Percentiles rank a stretch among this genome's conserved stretches.
Evolutionary conservation across 1,140 invertebrate species (phyloP).

Genomic region (Pantala flavescens): DNA sequence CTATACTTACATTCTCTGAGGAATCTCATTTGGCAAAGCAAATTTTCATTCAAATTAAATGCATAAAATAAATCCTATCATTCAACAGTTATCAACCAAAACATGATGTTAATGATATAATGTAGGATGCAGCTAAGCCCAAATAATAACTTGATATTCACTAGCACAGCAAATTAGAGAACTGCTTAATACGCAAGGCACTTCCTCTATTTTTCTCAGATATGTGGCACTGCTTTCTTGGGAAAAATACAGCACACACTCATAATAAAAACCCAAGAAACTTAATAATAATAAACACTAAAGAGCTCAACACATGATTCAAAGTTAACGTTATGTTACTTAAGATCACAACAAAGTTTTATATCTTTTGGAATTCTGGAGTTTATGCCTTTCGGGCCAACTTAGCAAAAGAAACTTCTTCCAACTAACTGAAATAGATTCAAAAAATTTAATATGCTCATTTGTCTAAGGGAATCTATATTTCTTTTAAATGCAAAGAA

Average conservation of each 20-base stretch:
- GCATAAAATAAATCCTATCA: background rate
- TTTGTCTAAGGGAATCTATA: background rate
- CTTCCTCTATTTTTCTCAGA: constrained; percentile 4
- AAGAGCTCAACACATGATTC: background rate
- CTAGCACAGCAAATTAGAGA: constrained; percentile 3
- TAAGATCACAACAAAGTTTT: background rate
- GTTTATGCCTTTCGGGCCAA: background rate
- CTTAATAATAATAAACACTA: background rate
- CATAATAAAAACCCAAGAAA: background rate
- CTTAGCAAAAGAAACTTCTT: background rate
- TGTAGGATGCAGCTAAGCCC: background rate
- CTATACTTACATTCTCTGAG: background rate
- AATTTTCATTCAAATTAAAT: constrained; percentile 1
- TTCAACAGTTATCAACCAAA: background rate
- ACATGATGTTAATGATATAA: background rate
- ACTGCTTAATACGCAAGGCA: background rate
- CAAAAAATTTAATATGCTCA: background rate
- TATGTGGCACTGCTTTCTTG: constrained; percentile 5
- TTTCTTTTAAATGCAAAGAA: background rate
- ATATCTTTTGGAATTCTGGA: constrained; percentile 2
- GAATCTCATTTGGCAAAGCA: background rate
- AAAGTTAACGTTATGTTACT: background rate
- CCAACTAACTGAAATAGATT: background rate
- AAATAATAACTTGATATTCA: background rate
- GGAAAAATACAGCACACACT: background rate